Conservation (phyloP, 2,113 vertebrate species). For the Odocoileus virginianus region DNA sequence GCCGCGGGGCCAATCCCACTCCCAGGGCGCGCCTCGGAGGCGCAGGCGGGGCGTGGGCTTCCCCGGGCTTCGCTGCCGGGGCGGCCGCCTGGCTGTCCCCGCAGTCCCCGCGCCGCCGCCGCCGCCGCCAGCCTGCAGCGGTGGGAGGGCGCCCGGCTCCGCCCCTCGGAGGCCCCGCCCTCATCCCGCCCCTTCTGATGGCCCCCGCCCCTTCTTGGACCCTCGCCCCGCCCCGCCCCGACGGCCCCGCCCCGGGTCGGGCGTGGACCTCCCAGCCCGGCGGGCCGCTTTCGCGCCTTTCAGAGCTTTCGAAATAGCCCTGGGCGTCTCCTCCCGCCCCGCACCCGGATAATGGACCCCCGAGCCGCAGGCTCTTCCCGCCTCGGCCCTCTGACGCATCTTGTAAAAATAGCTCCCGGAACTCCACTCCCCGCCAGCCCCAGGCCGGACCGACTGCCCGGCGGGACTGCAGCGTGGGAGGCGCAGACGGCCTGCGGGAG, state of each 20-base stretch:
- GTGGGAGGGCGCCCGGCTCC: background rate
- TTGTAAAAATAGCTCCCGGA: slow-evolving; percentile 45
- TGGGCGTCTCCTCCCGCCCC: background rate
- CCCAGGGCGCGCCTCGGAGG: background rate
- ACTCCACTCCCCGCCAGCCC: background rate
- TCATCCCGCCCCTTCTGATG: background rate
- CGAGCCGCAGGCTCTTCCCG: background rate
- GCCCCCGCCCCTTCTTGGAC: background rate
- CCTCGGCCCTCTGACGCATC: background rate
- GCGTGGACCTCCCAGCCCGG: background rate
- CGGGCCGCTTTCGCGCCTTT: slow-evolving; percentile 50
- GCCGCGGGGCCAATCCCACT: background rate
- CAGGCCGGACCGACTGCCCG: background rate
- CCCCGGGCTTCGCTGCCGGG: background rate
- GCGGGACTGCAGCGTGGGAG: background rate
- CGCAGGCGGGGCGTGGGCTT: slow-evolving; percentile 49
- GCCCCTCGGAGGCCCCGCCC: background rate
- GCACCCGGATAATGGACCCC: slow-evolving; percentile 31
- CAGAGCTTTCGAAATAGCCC: background rate
- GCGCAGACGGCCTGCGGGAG: background rate
- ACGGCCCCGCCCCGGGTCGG: background rate
- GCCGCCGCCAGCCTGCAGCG: slow-evolving; percentile 35
- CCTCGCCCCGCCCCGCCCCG: background rate
- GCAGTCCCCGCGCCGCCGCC: background rate
- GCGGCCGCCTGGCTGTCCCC: slow-evolving; percentile 4